These are phyloP conservation scores for Nothura maculosa DNA, from an alignment of 2,797 vertebrate genomes.

Conservation along the genomic window DNA sequence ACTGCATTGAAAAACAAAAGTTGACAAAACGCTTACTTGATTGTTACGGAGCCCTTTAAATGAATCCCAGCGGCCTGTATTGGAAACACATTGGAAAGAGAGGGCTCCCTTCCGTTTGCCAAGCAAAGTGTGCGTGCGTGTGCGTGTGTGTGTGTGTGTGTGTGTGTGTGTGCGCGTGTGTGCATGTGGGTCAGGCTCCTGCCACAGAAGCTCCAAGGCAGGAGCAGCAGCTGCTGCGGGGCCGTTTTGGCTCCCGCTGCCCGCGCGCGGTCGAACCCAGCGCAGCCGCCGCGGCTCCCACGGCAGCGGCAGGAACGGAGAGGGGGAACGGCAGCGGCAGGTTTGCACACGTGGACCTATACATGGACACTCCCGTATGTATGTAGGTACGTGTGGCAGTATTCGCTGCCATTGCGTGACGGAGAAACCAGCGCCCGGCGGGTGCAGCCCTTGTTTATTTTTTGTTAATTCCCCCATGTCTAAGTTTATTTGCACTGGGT, in stretches of 20 bases:
- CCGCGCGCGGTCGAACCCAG: too few relatives aligned
- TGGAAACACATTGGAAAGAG: conserved; percentile 64
- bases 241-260: too few relatives aligned
- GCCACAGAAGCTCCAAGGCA: not conserved
- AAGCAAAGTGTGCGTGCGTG: conserved; percentile 20
- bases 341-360: too few relatives aligned
- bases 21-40: conserved; percentile 62
- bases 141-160: too few relatives aligned
- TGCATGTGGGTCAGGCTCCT: conserved; percentile 33
- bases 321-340: too few relatives aligned
- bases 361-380: too few relatives aligned
- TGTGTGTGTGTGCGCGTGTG: too few relatives aligned
- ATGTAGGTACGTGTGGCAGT: too few relatives aligned
- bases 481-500: conserved; percentile 27
- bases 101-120: conserved; percentile 30
- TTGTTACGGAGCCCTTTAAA: conserved; percentile 35
- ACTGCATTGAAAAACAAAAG: conserved; percentile 20
- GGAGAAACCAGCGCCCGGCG: not conserved
- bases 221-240: too few relatives aligned
- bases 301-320: too few relatives aligned
- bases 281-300: too few relatives aligned
- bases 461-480: conserved; percentile 22
- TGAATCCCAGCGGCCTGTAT: conserved; percentile 62
- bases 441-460: not conserved
- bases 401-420: not conserved